These are phyloP conservation scores for Diabrotica balteata DNA, from an alignment of 2,888 invertebrate species.

Conservation along the genomic window DNA sequence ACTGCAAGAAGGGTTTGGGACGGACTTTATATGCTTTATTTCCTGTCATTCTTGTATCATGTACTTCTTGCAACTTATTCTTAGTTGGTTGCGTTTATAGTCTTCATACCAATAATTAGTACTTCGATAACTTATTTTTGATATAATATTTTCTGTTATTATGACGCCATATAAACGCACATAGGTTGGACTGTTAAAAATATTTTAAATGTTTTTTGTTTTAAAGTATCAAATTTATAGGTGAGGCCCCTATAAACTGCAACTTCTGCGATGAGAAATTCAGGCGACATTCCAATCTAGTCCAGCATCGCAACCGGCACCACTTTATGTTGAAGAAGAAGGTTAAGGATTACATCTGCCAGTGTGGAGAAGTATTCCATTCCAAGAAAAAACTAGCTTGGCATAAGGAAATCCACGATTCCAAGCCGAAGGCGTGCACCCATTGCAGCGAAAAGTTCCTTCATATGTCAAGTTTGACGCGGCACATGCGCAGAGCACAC, in stretches of 20 bases:
- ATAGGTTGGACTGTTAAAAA: too few species aligned
- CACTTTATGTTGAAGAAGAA: slow-evolving; percentile 77
- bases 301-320: slow-evolving; percentile 81
- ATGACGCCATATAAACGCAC: too few species aligned
- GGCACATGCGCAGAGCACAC: slow-evolving; percentile 84
- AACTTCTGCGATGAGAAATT: slow-evolving; percentile 81
- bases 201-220: too few species aligned
- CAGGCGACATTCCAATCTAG: slow-evolving; percentile 82
- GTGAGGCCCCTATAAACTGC: slow-evolving; percentile 81
- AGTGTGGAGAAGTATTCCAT: slow-evolving; percentile 81
- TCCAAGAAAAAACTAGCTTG: slow-evolving; percentile 84
- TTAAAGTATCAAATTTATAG: slow-evolving; percentile 49
- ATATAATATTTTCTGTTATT: too few species aligned
- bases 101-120: too few species aligned
- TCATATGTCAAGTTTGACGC: slow-evolving; percentile 81
- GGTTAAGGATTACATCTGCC: slow-evolving; percentile 62
- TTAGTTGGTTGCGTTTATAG: too few species aligned
- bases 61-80: too few species aligned
- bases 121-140: too few species aligned
- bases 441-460: slow-evolving; percentile 88
- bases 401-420: slow-evolving; percentile 85
- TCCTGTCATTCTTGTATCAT: too few species aligned
- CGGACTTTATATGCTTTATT: too few species aligned
- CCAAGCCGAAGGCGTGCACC: slow-evolving; percentile 81
- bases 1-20: too few species aligned